phyloP scores from a whole-genome alignment of 2,888 invertebrate species.

The Protophormia terraenovae region DNA sequence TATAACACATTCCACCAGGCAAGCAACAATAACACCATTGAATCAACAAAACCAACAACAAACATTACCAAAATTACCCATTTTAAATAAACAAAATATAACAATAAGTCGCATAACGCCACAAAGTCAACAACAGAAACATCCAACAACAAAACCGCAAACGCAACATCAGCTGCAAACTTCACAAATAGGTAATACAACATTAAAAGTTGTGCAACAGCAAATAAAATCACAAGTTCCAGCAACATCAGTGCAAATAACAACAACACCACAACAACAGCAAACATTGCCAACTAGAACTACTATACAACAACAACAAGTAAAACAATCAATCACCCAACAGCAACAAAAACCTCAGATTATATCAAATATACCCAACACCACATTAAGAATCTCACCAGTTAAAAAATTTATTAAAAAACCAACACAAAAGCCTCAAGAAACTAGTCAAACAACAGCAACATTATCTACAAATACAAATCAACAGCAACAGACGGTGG shows the following conservation, averaged over 20 bases:
- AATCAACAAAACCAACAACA: conserved; percentile 53
- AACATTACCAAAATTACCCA: conserved; percentile 71
- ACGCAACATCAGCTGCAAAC: conserved; percentile 13
- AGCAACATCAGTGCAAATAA: conserved; percentile 71
- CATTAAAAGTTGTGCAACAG: conserved; percentile 54
- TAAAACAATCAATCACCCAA: conserved; percentile 68
- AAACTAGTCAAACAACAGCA: conserved; percentile 54
- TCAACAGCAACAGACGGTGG: conserved; percentile 18
- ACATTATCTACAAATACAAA: conserved; percentile 6
- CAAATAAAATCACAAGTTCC: conserved; percentile 47
- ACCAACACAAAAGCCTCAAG: conserved; percentile 77
- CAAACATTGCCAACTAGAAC: conserved; percentile 17
- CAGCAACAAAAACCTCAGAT: conserved; percentile 50
- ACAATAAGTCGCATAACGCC: conserved; percentile 77
- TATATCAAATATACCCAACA: conserved; percentile 57
- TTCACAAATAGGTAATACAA: conserved; percentile 35
- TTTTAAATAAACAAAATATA: conserved; percentile 78
- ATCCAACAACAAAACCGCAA: conserved; percentile 43
- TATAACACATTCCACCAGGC: conserved; percentile 41
- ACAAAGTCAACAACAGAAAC: conserved; percentile 60
- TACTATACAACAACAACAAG: conserved; percentile 64
- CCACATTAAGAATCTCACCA: conserved; percentile 50
- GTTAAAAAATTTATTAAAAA: conserved; percentile 72
- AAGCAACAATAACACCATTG: conserved; percentile 73
- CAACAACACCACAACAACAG: conserved; percentile 65